Evolutionary conservation across 2,888 invertebrate genomes (phyloP), one percentile per base, ranked within the genome.

Genomic region (Diloba caeruleocephala): DNA sequence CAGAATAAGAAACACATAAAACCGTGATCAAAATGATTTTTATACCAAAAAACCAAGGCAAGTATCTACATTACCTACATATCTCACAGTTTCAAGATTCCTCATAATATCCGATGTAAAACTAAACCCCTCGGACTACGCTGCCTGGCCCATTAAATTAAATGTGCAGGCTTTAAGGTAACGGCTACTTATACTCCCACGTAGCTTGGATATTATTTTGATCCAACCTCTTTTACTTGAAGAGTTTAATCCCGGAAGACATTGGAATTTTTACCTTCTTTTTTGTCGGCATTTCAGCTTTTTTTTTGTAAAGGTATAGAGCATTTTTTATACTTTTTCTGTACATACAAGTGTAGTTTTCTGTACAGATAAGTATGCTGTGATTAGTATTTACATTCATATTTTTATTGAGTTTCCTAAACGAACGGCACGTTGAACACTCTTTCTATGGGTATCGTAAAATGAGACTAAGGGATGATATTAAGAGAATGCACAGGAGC

Each of bases 91-190:
- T 59, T 54, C 42, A 56, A 55, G 50, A 70, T 67, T 60, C 51
- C 41, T 52, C 43, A 59, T 69, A 63, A 67, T 71, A 70, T 57
- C 67, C 43, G 49, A 50, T 49, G 57, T 54, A 56, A 65, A 65
- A 75, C 64, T 72, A 63, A 71, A 56, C 41, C 58, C 57, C 51
- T 66, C 43, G 60, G 58, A 65, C 71, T 57, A 37, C 42, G 56
- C 50, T 59, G 53, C 54, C 57, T 52, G 41, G 42, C 54, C 63
- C 71, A 72, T 72, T 72, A 72, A 69, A 80, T 82, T 84, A 82
- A 85, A 84, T 78, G 82, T 74, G 78, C 69, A 76, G 62, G 76
- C 80, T 80, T 78, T 74, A 65, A 77, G 71, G 75, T 78, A 80
- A 80, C 76, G 77, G 78, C 78, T 78, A 76, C 79, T 79, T 81